These are phyloP conservation scores for Phyto melanocephala DNA, from an alignment of 2,888 invertebrate species.

Conservation along the genomic window DNA sequence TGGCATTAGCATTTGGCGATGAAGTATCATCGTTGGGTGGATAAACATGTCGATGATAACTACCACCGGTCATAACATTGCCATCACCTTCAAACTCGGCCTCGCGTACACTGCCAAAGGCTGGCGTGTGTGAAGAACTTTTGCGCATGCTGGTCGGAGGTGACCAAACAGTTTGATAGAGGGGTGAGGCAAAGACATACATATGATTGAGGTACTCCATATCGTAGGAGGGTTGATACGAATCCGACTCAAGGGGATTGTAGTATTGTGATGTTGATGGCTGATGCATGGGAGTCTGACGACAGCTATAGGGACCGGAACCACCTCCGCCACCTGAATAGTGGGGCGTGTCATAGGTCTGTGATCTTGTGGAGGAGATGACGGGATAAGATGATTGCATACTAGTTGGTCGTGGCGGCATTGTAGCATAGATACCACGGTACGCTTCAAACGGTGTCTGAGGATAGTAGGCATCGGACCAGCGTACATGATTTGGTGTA, in stretches of 20 bases:
- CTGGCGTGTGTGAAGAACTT: conserved; percentile 77
- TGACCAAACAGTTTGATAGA: conserved; percentile 79
- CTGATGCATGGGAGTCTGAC: conserved; percentile 79
- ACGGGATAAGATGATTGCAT: conserved; percentile 69
- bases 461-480: conserved; percentile 84
- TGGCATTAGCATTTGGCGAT: conserved; percentile 77
- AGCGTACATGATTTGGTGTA: conserved; percentile 82
- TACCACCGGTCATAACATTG: conserved; percentile 68
- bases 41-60: conserved; percentile 77
- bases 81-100: conserved; percentile 76
- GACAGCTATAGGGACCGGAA: conserved; percentile 78
- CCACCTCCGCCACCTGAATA: conserved; percentile 72
- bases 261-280: conserved; percentile 76
- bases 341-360: conserved; percentile 76
- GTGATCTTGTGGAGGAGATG: conserved; percentile 73
- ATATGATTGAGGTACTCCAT: conserved; percentile 78
- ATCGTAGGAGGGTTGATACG: conserved; percentile 78
- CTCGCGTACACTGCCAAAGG: conserved; percentile 77
- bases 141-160: conserved; percentile 77
- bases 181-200: conserved; percentile 78
- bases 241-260: conserved; percentile 78
- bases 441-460: conserved; percentile 82
- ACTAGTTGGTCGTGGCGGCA: conserved; percentile 76
- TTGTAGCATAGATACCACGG: conserved; percentile 80
- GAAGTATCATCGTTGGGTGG: conserved; percentile 78